Evolutionary conservation across 2,113 vertebrate species (phyloP).

Genomic region (Rostratula benghalensis): DNA sequence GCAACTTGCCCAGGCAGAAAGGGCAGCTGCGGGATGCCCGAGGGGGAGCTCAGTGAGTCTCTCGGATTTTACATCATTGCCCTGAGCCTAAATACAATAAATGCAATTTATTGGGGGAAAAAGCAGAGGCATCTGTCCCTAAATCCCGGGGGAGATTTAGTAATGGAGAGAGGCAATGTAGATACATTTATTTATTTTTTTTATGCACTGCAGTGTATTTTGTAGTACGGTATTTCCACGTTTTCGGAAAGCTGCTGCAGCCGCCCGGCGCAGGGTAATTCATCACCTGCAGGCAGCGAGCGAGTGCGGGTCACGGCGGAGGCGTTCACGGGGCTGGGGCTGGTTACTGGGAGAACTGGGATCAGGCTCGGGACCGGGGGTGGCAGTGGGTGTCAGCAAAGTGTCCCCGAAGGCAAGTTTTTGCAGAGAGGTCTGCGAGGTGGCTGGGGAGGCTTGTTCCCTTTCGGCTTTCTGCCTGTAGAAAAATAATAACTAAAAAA

Average conservation of each 20-base stretch:
- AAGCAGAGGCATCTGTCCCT: background rate
- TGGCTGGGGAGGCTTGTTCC: background rate
- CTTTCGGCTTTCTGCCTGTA: background rate
- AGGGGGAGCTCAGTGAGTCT: background rate
- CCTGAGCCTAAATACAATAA: background rate
- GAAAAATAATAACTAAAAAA: background rate
- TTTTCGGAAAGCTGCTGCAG: background rate
- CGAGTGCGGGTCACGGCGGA: rapidly evolving
- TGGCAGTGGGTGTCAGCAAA: background rate
- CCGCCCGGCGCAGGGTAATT: background rate
- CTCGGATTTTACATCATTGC: background rate
- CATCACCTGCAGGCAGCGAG: background rate
- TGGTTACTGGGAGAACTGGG: background rate
- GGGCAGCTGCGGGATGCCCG: conserved; percentile 21
- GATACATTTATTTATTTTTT: background rate
- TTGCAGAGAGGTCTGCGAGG: background rate
- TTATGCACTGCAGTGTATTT: rapidly evolving
- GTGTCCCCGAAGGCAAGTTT: background rate
- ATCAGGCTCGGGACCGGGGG: rapidly evolving
- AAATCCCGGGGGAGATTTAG: rapidly evolving
- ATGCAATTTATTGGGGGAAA: background rate
- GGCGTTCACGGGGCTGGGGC: background rate
- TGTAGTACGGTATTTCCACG: rapidly evolving
- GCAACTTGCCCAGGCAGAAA: background rate
- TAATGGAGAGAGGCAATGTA: rapidly evolving